These are phyloP conservation scores for Homalodisca vitripennis DNA, from an alignment of 1,140 invertebrate species.

Conservation along the genomic window DNA sequence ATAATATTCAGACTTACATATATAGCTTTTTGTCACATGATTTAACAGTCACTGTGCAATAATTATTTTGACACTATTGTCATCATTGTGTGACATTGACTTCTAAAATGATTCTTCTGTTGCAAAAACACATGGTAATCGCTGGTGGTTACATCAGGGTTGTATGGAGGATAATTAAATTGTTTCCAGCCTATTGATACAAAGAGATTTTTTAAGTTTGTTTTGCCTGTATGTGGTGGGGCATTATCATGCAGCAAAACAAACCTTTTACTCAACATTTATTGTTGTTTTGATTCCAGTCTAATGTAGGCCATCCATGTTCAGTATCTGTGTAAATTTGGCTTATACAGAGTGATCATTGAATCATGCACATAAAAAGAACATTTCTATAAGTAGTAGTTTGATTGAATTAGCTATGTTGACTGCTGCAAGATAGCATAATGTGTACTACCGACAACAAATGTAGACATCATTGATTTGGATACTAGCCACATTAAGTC, in stretches of 20 bases:
- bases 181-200: constrained; percentile 43
- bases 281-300: constrained; percentile 31
- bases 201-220: too few relatives aligned
- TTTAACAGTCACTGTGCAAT: constrained; percentile 25
- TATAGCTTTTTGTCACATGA: constrained; percentile 3
- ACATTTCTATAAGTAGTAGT: too few relatives aligned
- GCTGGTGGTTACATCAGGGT: constrained; percentile 44
- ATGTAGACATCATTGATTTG: too few relatives aligned
- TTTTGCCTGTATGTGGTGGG: neutral
- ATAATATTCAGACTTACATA: too few relatives aligned
- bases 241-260: constrained; percentile 42
- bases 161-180: constrained; percentile 45
- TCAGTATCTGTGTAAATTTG: too few relatives aligned
- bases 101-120: constrained; percentile 31
- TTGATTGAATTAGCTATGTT: too few relatives aligned
- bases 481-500: too few relatives aligned
- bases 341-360: too few relatives aligned
- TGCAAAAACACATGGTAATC: constrained; percentile 45
- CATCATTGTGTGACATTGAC: constrained; percentile 23
- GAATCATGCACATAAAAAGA: too few relatives aligned
- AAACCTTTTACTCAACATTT: constrained; percentile 28
- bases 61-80: constrained; percentile 21
- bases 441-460: too few relatives aligned
- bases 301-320: too few relatives aligned
- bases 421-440: too few relatives aligned